Percentiles rank a stretch among this genome's conserved stretches.
phyloP scores from a whole-genome alignment of 2,113 vertebrate species.

The Coptodon bakossiorum region DNA sequence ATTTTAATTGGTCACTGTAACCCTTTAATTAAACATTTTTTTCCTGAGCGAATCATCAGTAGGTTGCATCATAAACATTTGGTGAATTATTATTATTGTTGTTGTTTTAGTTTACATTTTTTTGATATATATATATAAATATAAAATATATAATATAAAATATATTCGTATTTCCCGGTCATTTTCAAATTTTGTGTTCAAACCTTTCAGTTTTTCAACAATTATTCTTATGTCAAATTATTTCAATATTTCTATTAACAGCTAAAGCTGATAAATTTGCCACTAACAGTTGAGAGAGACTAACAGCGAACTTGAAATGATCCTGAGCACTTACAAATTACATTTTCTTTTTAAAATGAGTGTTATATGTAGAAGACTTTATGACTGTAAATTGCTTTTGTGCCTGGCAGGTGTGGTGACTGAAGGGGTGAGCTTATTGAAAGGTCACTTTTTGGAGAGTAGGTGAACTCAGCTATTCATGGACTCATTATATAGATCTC shows the following conservation, averaged over 20 bases:
- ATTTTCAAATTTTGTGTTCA: neutral
- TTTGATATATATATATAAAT: neutral
- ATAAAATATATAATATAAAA: neutral
- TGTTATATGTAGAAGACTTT: neutral
- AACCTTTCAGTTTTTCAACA: neutral
- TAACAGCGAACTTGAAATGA: neutral
- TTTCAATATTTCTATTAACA: neutral
- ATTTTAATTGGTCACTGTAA: neutral
- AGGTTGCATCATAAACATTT: neutral
- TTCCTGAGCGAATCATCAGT: neutral
- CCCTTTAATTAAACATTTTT: neutral
- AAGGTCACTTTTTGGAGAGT: neutral
- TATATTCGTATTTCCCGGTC: neutral
- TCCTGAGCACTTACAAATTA: neutral
- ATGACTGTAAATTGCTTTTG: neutral
- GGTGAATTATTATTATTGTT: neutral
- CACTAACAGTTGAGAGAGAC: neutral
- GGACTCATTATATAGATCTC: slow-evolving; percentile 6
- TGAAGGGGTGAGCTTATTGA: neutral
- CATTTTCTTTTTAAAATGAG: neutral
- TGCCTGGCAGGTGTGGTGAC: neutral
- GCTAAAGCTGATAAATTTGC: neutral
- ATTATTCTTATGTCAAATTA: neutral
- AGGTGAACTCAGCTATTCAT: neutral
- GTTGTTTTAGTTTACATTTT: neutral